Base-by-base conservation (phyloP, 2,797 vertebrate species). In the Cyclopterus lumpus region DNA sequence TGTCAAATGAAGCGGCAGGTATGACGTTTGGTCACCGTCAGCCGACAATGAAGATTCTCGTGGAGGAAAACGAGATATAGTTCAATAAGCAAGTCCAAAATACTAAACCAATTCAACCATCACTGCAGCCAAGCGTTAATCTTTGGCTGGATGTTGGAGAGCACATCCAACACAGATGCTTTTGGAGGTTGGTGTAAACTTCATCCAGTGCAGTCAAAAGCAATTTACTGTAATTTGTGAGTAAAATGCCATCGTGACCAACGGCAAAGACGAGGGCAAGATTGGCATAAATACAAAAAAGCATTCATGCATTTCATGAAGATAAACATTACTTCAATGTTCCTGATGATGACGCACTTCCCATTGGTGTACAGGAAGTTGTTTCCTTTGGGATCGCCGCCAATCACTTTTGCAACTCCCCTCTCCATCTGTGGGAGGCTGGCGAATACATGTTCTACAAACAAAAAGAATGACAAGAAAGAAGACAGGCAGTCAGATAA, bases 361-460 rank as follows among this genome's bases (percentile, higher is more conserved):
- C 97, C 97, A 58, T 99, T 99, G 71, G 98, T 99, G 55, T 99
- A 99, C 14, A 99, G 93, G 75, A 99, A 99, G 94, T 96, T 97
- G 83, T 93, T 96, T 89, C 97, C 97, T 90, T 97, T 98, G 38
- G 98, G 98, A 91, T 99, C 98, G 3, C 97, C 96, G 4, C 97
- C 96, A 20, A 99, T 83, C 70, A 99, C 95, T 87, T 99, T 99
- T 70, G 97, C 94, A 85, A 97, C 95, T 14, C 97, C 98, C 86
- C 98, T 93, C 88, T 99, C 97, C 89, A 98, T 97, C 93, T 97
- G 96, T 0, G 98, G 98, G 85, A 99, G 98, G 90, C 98, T 96
- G 92, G 97, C 97, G 30, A 99, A 99, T 62, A 98, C 95, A 75
- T 94, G 94, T 82, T 96, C 98, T 99, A 57, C n/a, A n/a, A n/a